Base-by-base conservation (phyloP, 2,888 invertebrate genomes). In the Acanthosepion pharaonis region DNA sequence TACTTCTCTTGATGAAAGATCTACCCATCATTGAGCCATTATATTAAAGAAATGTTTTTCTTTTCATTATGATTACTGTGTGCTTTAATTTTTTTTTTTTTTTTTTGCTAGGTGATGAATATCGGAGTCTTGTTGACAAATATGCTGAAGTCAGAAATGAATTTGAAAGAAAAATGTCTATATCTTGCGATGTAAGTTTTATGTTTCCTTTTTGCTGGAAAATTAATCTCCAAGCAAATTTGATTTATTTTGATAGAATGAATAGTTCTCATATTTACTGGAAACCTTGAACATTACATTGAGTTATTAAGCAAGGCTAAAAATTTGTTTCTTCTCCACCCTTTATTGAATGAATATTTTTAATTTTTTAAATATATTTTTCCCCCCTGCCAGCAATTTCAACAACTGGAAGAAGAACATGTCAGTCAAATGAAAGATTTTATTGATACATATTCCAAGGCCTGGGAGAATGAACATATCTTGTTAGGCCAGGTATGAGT, bases 401-500 rank as follows among this genome's bases (percentile, higher is more conserved):
- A 99, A 98, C 99, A 99, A 97, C 98, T 99, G 49, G 99, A 99
- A 97, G 99, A 99, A 97, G 98, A 98, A 95, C 99, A 99, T 97
- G 98, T 99, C 96, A 98, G 98, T 96, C 99, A 99, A 97, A 99
- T 99, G 99, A 99, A 99, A 97, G 99, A 99, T 96, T 99, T 99
- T 98, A 98, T 99, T 91, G 98, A 98, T 96, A 98, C 98, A 11
- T 99, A 99, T 97, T 98, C 98, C 94, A 97, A 96, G 95, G 96
- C 97, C 28, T 96, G 97, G 96, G 99, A 99, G 97, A 98, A 98
- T 97, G 99, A 99, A 97, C 99, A 99, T 97, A 98, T 98, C 96
- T 98, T 99, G 97, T 98, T 99, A 97, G 99, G 99, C 91, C 98
- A 98, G 97, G 98, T 98, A 97, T 96, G 97, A 95, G 6, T 2